These are phyloP conservation scores for Molanna angustata DNA, from an alignment of 2,888 invertebrate species.

Conservation along the genomic window DNA sequence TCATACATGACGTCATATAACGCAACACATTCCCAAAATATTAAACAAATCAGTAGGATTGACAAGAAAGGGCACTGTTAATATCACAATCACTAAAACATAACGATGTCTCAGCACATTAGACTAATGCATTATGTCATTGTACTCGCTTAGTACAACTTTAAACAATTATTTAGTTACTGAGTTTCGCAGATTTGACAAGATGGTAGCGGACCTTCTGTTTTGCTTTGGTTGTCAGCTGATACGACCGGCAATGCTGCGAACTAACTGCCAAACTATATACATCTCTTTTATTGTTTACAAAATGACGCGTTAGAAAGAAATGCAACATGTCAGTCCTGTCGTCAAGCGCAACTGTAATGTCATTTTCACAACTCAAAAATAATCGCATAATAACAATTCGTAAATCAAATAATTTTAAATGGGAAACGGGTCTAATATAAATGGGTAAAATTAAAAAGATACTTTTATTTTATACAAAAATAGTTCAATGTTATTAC, in stretches of 20 bases:
- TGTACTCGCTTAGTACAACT: constrained; percentile 49
- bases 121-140: constrained; percentile 27
- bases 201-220: constrained; percentile 60
- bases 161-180: constrained; percentile 51
- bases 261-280: constrained; percentile 5
- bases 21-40: constrained; percentile 55
- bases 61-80: constrained; percentile 40
- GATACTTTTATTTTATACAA: not conserved
- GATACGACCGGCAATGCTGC: constrained; percentile 43
- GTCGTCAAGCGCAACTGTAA: constrained; percentile 26
- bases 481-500: not conserved
- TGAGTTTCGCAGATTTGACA: constrained; percentile 55
- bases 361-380: constrained; percentile 31
- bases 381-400: constrained; percentile 27
- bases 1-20: constrained; percentile 59
- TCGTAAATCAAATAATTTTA: constrained; percentile 4
- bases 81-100: constrained; percentile 44
- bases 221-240: constrained; percentile 61
- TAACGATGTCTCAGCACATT: constrained; percentile 49
- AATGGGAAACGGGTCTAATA: constrained; percentile 1
- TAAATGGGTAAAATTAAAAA: not conserved
- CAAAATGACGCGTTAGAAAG: constrained; percentile 2
- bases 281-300: constrained; percentile 11
- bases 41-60: constrained; percentile 51
- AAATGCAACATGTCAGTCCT: constrained; percentile 9